Evolutionary conservation across 2,888 invertebrate genomes (phyloP).

Genomic region (Cephus sareptanus): DNA sequence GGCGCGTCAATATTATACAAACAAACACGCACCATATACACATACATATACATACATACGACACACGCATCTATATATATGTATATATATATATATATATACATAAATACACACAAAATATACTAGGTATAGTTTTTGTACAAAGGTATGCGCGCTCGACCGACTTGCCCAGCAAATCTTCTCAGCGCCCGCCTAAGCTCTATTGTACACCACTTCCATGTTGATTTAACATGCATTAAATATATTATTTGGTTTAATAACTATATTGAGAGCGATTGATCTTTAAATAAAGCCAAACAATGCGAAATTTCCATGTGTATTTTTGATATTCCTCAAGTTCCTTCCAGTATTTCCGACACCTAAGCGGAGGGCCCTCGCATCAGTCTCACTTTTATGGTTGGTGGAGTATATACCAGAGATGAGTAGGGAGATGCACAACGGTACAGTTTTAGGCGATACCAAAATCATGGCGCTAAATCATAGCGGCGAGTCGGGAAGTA

Average conservation of each 20-base stretch:
- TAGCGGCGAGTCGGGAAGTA: too few relatives aligned
- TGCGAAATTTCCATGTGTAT: not conserved
- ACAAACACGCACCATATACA: too few relatives aligned
- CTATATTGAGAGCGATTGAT: slow-evolving; percentile 50
- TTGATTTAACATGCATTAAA: slow-evolving; percentile 50
- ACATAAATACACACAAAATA: slow-evolving; percentile 45
- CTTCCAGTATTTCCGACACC: too few relatives aligned
- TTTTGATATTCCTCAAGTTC: too few relatives aligned
- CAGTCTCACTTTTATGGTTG: too few relatives aligned
- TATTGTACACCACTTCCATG: slow-evolving; percentile 48
- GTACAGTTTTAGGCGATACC: too few relatives aligned
- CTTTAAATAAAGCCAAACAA: slow-evolving; percentile 53
- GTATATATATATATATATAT: slow-evolving; percentile 28
- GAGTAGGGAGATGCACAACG: too few relatives aligned
- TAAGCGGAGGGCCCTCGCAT: too few relatives aligned
- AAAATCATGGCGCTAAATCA: too few relatives aligned
- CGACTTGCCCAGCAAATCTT: slow-evolving; percentile 45
- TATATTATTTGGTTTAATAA: slow-evolving; percentile 51
- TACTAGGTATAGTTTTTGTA: slow-evolving; percentile 62
- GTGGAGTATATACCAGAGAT: too few relatives aligned
- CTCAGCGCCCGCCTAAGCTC: slow-evolving; percentile 49
- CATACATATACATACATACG: slow-evolving; percentile 36
- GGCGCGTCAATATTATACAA: too few relatives aligned
- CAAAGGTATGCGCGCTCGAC: slow-evolving; percentile 53
- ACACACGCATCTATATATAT: slow-evolving; percentile 12